These are phyloP conservation scores for Clarias batrachus DNA, from an alignment of 2,113 vertebrate species.

Conservation along the genomic window DNA sequence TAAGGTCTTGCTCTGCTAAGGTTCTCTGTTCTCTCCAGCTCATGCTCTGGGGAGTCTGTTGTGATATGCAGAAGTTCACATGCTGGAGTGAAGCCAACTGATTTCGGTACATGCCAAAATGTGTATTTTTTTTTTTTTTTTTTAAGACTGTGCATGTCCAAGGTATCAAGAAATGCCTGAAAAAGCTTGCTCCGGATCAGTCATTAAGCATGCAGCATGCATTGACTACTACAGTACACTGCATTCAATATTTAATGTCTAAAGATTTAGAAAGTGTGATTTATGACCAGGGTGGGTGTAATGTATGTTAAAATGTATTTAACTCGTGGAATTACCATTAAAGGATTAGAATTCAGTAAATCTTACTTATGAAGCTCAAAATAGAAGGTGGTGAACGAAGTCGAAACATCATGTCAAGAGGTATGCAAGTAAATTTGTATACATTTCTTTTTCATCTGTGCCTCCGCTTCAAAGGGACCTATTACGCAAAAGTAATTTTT, in stretches of 20 bases:
- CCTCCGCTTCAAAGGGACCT: neutral
- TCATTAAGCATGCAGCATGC: neutral
- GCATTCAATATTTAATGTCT: neutral
- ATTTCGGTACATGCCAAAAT: conserved; percentile 26
- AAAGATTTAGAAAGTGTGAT: neutral
- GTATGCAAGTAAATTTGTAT: neutral
- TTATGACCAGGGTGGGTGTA: neutral
- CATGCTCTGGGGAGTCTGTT: conserved; percentile 54
- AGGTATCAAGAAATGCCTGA: conserved; percentile 5
- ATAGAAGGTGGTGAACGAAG: neutral
- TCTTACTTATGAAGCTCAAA: neutral
- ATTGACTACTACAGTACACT: neutral
- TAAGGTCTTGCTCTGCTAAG: conserved; percentile 57
- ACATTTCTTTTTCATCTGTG: neutral
- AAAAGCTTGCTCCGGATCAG: neutral
- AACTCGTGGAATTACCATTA: neutral
- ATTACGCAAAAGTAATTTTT: too few relatives aligned
- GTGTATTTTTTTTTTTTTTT: neutral
- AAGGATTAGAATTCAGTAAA: neutral
- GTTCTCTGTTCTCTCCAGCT: conserved; percentile 44
- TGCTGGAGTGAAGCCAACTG: conserved; percentile 18
- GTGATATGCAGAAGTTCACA: conserved; percentile 47
- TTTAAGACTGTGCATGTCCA: neutral
- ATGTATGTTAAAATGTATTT: neutral
- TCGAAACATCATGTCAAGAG: neutral